Base-by-base conservation (phyloP, 2,888 invertebrate species). In the Zaprionus bogoriensis region DNA sequence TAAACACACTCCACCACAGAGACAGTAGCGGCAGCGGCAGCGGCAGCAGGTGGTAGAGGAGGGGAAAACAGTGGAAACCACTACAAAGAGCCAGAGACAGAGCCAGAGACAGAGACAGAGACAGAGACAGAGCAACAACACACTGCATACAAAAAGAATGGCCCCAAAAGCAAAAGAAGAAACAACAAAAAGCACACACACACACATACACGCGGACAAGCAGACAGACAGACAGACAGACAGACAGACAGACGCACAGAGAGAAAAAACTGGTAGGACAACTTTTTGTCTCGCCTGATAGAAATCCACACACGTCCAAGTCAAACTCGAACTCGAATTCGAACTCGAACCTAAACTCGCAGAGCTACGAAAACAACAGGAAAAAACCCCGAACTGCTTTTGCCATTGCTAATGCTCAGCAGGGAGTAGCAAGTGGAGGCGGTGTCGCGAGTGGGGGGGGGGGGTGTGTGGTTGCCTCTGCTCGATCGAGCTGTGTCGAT, bases 261-360 rank as follows among this genome's bases (percentile, higher is more conserved):
- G 38, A 52, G 46, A 64, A 60, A 69, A 86, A 84, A 87, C 88
- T 87, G 84, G 88, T 87, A 80, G 74, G 78, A 84, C 87, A 77
- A 86, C 87, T 88, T 87, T 78, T 84, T 77, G 81, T 77, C 74
- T 81, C 79, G 76, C 76, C 72, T 80, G 83, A 76, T 76, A 76
- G 74, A 74, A 69, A 75, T 67, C 67, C 64, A 79, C 63, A 67
- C 76, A 67, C 61, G 66, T 65, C 45, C 51, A 65, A 69, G 45
- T 65, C 61, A 63, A 76, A 76, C 62, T 74, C 72, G 58, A 59
- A 60, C 60, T 65, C 58, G 54, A 69, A 48, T 48, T 41, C 42
- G 50, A 53, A 53, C 38, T 65, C 58, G 54, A 69, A 48, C 51
- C 60, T 60, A 46, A 60, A 60, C 39, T 51, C 50, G 38, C 27